Base-by-base conservation (phyloP, 2,888 invertebrate species). In the Cheilosia pagana region DNA sequence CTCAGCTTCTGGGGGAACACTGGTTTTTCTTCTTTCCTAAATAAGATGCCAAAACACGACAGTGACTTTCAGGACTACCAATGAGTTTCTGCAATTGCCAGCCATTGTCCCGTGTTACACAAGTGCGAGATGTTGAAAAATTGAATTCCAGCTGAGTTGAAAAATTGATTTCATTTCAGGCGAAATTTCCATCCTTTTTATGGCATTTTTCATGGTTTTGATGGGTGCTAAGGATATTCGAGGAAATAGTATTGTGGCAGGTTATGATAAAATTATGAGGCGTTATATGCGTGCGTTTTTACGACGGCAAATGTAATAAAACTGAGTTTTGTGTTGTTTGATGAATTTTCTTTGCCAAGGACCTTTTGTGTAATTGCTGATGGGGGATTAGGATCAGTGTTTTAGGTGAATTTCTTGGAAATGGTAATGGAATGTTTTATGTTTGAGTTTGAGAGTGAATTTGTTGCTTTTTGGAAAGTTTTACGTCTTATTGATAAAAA, bases 71-170 rank as follows among this genome's bases (percentile, higher is more conserved):
- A 71, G 76, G 76, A 82, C 81, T 55, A 21, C 21, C 81, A 68
- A 81, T 65, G 71, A 67, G 59, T 70, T 76, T 63, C 59, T 72
- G 43, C 70, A 62, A 57, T 52, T 53, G 35, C 19, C 23, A 25
- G 45, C 21, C 57, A 74, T 62, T 74, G 19, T 68, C 16, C 70
- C 62, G 74, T 55, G 55, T 62, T 74, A 48, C 7, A 39, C n/a
- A 5, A 21, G 21, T 48, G 67, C 59, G 53, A 50, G 63, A 70
- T 52, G 75, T 70, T 70, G 70, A 59, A 71, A 74, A 82, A 52
- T 82, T 67, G 39, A 71, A 67, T 77, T 82, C 82, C 77, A 71
- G 41, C 77, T 55, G 77, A 82, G 77, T 55, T 72, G 71, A 67
- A 77, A 77, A 82, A 82, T 82, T 71, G 76, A 77, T 71, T 82